Evolutionary conservation across 2,113 vertebrate genomes (phyloP), one percentile per base, ranked within the genome.

Genomic region (Indri indri): DNA sequence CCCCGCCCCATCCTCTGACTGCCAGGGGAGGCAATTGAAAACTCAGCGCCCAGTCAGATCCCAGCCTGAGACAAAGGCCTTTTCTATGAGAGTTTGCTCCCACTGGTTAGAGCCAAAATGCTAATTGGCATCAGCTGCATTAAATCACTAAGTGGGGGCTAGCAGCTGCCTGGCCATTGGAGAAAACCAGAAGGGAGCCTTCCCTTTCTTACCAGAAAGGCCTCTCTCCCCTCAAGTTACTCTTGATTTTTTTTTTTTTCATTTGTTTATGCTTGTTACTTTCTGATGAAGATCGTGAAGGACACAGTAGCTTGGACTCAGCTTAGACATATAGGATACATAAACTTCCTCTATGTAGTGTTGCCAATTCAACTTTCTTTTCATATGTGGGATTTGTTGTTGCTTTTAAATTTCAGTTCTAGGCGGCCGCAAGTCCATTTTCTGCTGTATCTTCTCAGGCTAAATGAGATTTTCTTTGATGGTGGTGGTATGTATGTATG

Each of bases 81-180:
- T 95, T 95, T 97, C 98, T 97, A 0, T 96, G 97, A 85, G 94
- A 93, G 63, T 96, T 98, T 91, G 91, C 95, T 97, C 88, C 90
- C 91, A n/a, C 59, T 97, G 98, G 95, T 97, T 96, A 95, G 97
- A 86, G 91, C 98, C 97, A 96, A 96, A 98, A 97, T 98, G 96
- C 95, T 98, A 97, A 98, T 98, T 98, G 98, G 95, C 96, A 96
- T 97, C 98, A 97, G 98, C 98, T 99, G 98, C 97, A 89, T 97
- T 97, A 94, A 98, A 98, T 97, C 96, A 63, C 91, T 47, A 9
- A 95, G 93, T 92, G 70, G 93, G 89, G 77, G 57, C 96, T 74
- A 94, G 96, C 98, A 98, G 97, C 98, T 98, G 98, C 98, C 92
- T 96, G 77, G 65, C 40, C 92, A 70, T 66, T 94, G 91, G 95